phyloP scores from a whole-genome alignment of 2,797 vertebrate genomes.

The Cygnus olor region DNA sequence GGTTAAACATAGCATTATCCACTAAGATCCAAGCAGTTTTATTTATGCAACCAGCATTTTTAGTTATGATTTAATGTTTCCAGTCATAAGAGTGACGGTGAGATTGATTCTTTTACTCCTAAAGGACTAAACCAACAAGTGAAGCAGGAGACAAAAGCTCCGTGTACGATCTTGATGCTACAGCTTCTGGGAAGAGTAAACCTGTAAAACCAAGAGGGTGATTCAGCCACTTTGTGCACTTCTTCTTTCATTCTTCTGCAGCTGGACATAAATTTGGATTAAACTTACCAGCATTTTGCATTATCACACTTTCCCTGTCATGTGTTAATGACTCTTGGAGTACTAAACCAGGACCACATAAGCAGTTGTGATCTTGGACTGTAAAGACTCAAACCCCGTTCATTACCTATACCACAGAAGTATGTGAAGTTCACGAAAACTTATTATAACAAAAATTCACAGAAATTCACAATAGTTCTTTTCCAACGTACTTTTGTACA shows the following conservation, averaged over 20 bases:
- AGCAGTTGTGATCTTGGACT: background rate
- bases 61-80: background rate
- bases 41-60: background rate
- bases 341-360: background rate
- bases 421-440: background rate
- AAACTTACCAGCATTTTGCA: background rate
- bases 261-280: background rate
- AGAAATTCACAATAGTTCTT: background rate
- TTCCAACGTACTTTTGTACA: background rate
- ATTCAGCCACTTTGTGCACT: conserved; percentile 14
- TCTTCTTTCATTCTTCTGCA: background rate
- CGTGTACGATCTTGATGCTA: background rate
- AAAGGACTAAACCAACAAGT: background rate
- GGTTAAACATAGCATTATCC: background rate
- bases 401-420: background rate
- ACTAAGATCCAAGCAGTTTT: background rate
- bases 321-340: background rate
- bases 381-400: background rate
- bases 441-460: background rate
- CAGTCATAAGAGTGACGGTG: background rate
- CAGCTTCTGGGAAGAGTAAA: background rate
- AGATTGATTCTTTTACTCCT: background rate
- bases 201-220: background rate
- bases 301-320: background rate
- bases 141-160: background rate